Evolutionary conservation across 2,113 vertebrate species (phyloP).

Genomic region (Regulus satrapa): DNA sequence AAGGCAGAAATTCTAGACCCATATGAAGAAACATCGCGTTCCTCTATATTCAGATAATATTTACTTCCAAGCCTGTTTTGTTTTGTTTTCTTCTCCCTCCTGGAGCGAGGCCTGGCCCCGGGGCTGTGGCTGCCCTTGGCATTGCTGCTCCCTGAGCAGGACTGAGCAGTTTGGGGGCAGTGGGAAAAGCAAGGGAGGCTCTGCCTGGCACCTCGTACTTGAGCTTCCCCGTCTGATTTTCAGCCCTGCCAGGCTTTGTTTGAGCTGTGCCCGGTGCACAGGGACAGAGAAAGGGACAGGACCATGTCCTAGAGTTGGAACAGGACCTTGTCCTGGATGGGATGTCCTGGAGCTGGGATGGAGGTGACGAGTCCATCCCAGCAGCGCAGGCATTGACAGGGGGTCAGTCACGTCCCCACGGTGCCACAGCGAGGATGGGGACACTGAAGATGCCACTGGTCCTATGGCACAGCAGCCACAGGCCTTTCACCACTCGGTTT

Average conservation of each 20-base stretch:
- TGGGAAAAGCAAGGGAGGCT: background rate
- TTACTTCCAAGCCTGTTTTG: constrained; percentile 46
- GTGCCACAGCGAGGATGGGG: background rate
- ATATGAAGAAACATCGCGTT: constrained; percentile 8
- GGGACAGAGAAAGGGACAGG: background rate
- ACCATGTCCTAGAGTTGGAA: no score
- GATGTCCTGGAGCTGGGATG: background rate
- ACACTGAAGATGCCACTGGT: rapidly evolving
- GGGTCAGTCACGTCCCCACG: rapidly evolving
- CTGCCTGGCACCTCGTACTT: rapidly evolving
- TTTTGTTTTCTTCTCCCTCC: constrained; percentile 43
- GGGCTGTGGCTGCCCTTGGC: constrained; percentile 8
- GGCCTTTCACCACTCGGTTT: background rate
- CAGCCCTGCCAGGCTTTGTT: background rate
- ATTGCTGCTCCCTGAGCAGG: rapidly evolving
- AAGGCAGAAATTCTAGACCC: constrained; percentile 50
- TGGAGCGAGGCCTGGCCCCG: background rate
- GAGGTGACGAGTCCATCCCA: background rate
- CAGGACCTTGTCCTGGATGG: no score
- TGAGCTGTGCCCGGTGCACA: background rate
- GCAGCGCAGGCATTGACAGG: background rate
- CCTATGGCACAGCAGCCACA: background rate
- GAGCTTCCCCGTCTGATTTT: background rate
- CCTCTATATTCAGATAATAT: constrained; percentile 63
- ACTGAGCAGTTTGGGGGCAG: background rate